Conservation (phyloP, 2,113 vertebrate species). For the Pseudopodoces humilis region DNA sequence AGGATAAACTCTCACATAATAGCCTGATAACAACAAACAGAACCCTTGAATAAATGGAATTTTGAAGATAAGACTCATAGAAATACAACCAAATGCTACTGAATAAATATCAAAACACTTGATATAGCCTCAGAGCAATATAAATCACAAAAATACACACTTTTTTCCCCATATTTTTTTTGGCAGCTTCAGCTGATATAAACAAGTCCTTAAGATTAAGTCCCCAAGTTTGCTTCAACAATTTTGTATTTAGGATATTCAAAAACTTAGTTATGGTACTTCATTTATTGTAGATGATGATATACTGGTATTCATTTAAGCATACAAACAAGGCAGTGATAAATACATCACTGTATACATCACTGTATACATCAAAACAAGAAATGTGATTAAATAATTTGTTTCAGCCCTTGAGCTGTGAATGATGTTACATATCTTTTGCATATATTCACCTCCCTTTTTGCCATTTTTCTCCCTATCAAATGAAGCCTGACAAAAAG, state of each 20-base stretch:
- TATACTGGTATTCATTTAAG: neutral
- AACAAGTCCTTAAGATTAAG: neutral
- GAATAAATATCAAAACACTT: slow-evolving; percentile 30
- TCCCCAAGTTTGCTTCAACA: neutral
- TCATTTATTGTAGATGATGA: neutral
- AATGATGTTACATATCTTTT: neutral
- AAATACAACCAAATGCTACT: slow-evolving; percentile 12
- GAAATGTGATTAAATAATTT: neutral
- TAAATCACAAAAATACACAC: neutral
- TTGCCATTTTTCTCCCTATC: neutral
- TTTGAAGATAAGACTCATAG: slow-evolving; percentile 37
- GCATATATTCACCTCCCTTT: neutral
- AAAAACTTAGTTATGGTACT: neutral
- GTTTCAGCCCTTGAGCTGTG: neutral
- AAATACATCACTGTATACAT: neutral
- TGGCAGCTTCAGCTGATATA: neutral
- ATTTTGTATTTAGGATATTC: neutral
- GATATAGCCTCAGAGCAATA: neutral
- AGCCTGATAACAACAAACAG: slow-evolving; percentile 47
- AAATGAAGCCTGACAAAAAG: neutral
- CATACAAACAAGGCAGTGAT: slow-evolving; percentile 6
- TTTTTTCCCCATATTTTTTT: neutral
- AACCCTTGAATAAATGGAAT: slow-evolving; percentile 46
- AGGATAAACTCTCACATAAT: slow-evolving; percentile 28
- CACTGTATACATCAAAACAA: neutral